phyloP scores from a whole-genome alignment of 2,888 invertebrate genomes.

The Aporophyla nigra region DNA sequence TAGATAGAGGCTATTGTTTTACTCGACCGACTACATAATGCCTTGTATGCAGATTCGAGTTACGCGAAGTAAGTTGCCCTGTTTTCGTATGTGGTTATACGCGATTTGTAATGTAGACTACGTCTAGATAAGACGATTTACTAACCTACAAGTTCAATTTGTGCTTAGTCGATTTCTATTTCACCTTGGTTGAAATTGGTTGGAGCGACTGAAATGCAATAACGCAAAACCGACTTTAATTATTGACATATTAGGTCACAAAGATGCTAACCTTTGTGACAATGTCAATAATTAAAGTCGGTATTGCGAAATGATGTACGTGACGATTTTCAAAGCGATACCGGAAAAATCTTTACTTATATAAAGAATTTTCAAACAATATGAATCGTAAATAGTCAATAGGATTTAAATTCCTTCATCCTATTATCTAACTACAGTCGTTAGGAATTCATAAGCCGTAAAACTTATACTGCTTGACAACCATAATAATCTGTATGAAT shows the following conservation, averaged over 20 bases:
- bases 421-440: neutral
- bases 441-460: constrained; percentile 5
- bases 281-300: neutral
- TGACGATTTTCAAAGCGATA: neutral
- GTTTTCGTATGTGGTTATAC: constrained; percentile 34
- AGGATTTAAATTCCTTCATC: neutral
- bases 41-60: constrained; percentile 59
- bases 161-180: constrained; percentile 3
- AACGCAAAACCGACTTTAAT: too few species aligned
- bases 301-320: too few species aligned
- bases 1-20: constrained; percentile 67
- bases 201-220: too few species aligned
- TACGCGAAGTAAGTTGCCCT: constrained; percentile 48
- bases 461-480: constrained; percentile 18
- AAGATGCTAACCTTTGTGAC: too few species aligned
- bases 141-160: constrained; percentile 15
- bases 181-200: neutral
- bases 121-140: constrained; percentile 46
- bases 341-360: neutral
- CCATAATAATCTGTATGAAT: constrained; percentile 5
- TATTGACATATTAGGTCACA: too few species aligned
- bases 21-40: constrained; percentile 43
- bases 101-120: constrained; percentile 49
- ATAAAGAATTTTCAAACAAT: neutral
- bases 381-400: too few species aligned